Conservation (phyloP, 2,113 vertebrate genomes). For the Pipra filicauda region DNA sequence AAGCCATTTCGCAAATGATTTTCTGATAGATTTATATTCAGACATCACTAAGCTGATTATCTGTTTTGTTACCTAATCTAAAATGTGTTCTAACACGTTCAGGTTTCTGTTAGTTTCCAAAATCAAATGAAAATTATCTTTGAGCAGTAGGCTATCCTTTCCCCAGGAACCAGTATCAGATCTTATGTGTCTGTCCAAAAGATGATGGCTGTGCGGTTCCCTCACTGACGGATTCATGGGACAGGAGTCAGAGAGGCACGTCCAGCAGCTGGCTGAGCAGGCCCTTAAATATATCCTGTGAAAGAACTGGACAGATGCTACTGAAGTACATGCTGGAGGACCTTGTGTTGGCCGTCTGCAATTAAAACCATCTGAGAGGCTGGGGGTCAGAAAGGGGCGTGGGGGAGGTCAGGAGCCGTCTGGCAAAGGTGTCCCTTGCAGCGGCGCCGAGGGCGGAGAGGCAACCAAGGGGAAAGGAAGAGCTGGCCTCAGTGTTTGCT, state of each 20-base stretch:
- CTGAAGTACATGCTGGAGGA: slow-evolving; percentile 71
- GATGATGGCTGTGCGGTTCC: slow-evolving; percentile 78
- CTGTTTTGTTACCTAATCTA: background rate
- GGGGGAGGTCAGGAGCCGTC: background rate
- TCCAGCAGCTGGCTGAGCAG: slow-evolving; percentile 71
- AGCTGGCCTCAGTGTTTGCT: slow-evolving; percentile 14
- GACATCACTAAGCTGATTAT: background rate
- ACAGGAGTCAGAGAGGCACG: slow-evolving; percentile 69
- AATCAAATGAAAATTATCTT: background rate
- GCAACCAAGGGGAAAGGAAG: background rate
- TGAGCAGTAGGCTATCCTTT: background rate
- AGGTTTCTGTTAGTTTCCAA: background rate
- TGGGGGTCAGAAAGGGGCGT: slow-evolving; percentile 10
- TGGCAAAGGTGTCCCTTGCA: slow-evolving; percentile 1
- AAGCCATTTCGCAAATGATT: background rate
- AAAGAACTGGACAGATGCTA: slow-evolving; percentile 78
- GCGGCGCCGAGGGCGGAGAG: background rate
- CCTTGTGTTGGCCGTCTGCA: background rate
- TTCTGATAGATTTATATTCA: slow-evolving; percentile 15
- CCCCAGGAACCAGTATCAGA: background rate
- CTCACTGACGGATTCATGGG: slow-evolving; percentile 71
- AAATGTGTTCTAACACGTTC: background rate
- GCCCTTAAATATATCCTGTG: slow-evolving; percentile 74
- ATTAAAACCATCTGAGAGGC: slow-evolving; percentile 68
- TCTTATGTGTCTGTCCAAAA: slow-evolving; percentile 1